Evolutionary conservation across 2,888 invertebrate species (phyloP).

Genomic region (Caenorhabditis becei): DNA sequence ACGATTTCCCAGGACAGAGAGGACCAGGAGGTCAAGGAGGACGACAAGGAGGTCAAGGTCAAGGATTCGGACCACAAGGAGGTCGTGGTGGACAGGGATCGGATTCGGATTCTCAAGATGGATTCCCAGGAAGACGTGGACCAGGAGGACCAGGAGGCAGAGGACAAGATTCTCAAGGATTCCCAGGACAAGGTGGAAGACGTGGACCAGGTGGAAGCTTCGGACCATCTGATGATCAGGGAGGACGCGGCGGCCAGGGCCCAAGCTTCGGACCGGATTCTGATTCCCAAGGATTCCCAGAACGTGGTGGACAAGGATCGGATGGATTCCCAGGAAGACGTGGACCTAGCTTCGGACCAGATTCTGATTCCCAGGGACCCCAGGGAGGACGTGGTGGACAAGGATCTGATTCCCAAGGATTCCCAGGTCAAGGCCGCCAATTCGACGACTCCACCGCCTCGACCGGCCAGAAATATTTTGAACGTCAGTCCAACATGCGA

Average conservation of each 20-base stretch:
- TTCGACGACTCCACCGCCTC: constrained; percentile 28
- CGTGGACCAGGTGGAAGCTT: constrained; percentile 11
- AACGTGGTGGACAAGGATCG: constrained; percentile 8
- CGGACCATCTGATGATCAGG: too few species aligned
- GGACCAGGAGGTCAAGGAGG: constrained; percentile 32
- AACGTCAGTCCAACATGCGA: constrained; percentile 29
- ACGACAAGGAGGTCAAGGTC: not conserved
- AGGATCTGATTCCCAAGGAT: constrained; percentile 1
- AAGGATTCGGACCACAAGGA: constrained; percentile 1
- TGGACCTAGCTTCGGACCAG: not conserved
- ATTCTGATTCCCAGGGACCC: not conserved
- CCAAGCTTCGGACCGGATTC: not conserved
- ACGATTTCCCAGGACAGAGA: constrained; percentile 32
- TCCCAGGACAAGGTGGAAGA: constrained; percentile 11
- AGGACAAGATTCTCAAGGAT: constrained; percentile 22
- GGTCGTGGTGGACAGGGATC: constrained; percentile 20
- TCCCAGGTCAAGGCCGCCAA: constrained; percentile 18
- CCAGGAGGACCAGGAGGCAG: constrained; percentile 20
- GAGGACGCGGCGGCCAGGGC: constrained; percentile 7
- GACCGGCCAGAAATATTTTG: constrained; percentile 32
- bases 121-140: constrained; percentile 25
- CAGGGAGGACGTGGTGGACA: constrained; percentile 5
- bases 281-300: constrained; percentile 14
- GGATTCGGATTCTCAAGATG: constrained; percentile 29
- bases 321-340: constrained; percentile 3